Percentiles rank a stretch among this genome's conserved stretches.
These are phyloP conservation scores for Euzophera pinguis DNA, from an alignment of 2,888 invertebrate genomes.

Conservation along the genomic window DNA sequence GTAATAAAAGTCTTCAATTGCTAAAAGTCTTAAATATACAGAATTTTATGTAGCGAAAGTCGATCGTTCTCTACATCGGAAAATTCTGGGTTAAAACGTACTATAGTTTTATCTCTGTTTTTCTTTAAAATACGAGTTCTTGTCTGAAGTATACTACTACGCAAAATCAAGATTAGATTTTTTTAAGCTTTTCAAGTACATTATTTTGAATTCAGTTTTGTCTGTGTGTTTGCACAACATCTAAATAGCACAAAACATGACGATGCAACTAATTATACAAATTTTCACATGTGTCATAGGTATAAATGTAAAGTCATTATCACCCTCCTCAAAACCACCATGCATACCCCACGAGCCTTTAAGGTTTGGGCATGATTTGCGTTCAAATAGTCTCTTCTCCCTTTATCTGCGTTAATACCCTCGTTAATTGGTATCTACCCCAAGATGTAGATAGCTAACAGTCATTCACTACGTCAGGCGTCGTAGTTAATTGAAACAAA, in stretches of 20 bases:
- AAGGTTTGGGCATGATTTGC: conserved; percentile 18
- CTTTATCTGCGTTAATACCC: conserved; percentile 16
- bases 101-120: neutral
- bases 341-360: conserved; percentile 1
- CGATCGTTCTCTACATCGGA: neutral
- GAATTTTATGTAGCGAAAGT: conserved; percentile 7
- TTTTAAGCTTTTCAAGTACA: no score
- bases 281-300: no score
- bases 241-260: no score
- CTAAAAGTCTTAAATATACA: conserved; percentile 2
- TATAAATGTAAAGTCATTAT: no score
- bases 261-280: no score
- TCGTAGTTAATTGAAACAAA: conserved; percentile 11
- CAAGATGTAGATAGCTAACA: conserved; percentile 1
- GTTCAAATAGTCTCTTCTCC: conserved; percentile 16
- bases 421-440: conserved; percentile 14
- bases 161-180: no score
- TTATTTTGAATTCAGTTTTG: no score
- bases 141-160: no score
- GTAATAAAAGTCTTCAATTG: conserved; percentile 12
- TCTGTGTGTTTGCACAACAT: no score
- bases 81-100: neutral
- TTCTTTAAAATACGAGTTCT: no score
- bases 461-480: conserved; percentile 4
- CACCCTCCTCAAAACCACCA: no score